Base-by-base conservation (phyloP, 2,888 invertebrate genomes). In the Romanomermis culicivorax region DNA sequence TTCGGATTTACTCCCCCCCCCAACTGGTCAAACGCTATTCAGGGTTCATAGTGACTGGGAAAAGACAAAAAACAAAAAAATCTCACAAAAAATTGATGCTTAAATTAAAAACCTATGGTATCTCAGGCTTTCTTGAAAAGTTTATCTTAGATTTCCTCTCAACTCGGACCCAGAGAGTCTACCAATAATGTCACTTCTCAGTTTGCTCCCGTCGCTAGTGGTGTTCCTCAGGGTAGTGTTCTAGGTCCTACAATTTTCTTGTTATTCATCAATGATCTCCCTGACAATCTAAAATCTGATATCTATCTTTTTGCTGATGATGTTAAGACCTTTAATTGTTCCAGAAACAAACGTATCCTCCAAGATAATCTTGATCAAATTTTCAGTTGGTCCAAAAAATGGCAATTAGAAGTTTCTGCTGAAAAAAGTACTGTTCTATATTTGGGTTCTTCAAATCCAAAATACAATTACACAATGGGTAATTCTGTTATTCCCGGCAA, bases 201-300 rank as follows among this genome's bases (percentile, higher is more conserved):
- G n/a, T n/a, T n/a, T n/a, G n/a, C n/a, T n/a, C 17, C 36, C 17
- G 52, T 52, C 7, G 7, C 42, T 11, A 42, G 42, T 20, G 52
- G 52, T 52, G 52, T 52, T 20, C 52, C 52, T 7, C 52, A 52
- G 26, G 52, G 52, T 43, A 52, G 52, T 43, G 42, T 52, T 3
- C 43, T 52, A 14, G 52, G 52, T 14, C 52, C 52, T 3, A 7
- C 25, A 4, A 7, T 52, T 23, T 52, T 52, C 25, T 11, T 52
- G 11, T 26, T 52, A n/a, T 52, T 48, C 24, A 52, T 52, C 4
- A 52, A 52, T 52, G 52, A 52, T 20, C 7, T 50, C 7, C 23
- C 25, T 7, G 51, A 50, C 51, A 20, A 26, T 4, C 25, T 52
- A 11, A 42, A 20, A 11, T 11, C 17, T 47, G 43, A 52, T 4